Base-by-base conservation (phyloP, 1,140 invertebrate genomes). In the Zaprionus tsacasi region DNA sequence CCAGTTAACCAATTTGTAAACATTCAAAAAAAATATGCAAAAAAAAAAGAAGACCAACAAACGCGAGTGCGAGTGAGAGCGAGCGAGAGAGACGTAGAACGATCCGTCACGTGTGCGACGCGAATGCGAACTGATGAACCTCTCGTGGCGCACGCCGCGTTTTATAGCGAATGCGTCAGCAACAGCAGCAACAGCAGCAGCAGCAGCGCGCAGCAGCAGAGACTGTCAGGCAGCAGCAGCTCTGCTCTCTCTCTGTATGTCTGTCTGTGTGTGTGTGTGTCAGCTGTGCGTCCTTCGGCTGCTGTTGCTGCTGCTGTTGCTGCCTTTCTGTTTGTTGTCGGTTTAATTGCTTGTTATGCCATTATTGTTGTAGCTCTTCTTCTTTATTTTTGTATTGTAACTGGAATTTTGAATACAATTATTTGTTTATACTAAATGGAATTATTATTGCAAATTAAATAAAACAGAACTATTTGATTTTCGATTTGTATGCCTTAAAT, bases 1-100 rank as follows among this genome's bases (percentile, higher is more conserved):
- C 90, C 91, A 75, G 77, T 93, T 78, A 93, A 57, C 92, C 92
- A 93, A 72, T 93, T 93, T 60, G 92, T 92, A 77, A 93, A 93
- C 92, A 93, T 93, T 30, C 48, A 3, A 48, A 68, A 55, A 64
- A 58, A 65, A 65, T 55, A 27, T 59, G 27, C 25, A 10, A 66
- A 76, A 76, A 74, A 75, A 68, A 48, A 63, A 58, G 60, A 35
- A 68, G 45, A 58, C n/a, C 45, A 12, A 43, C 30, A 35, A 38
- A 15, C 12, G 33, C 3, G 11, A 0, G 25, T 45, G 61, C 13
- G 63, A 58, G 17, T 15, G 43, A n/a, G 33, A 58, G 63, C 6
- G 17, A 13, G 15, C 33, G 50, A 55, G 43, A 50, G 35, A 38
- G 11, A 35, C 77, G 27, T 21, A 48, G 43, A 7, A 25, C 69